These are phyloP conservation scores for Erebia ligea DNA, from an alignment of 2,888 invertebrate genomes.

Conservation along the genomic window DNA sequence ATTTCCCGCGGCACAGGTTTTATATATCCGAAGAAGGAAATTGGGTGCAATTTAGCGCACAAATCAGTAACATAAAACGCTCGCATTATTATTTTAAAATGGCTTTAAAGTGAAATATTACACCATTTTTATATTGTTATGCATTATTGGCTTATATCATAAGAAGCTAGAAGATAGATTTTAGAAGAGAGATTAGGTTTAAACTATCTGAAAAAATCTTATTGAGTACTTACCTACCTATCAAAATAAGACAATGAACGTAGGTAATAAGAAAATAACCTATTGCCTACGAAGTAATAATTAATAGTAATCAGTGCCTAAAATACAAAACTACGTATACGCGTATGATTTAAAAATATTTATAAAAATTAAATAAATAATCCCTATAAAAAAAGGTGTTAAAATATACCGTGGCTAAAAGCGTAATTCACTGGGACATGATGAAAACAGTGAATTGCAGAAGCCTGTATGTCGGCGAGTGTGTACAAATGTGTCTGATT, in stretches of 20 bases:
- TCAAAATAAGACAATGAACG: too few relatives aligned
- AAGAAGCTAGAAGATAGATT: background rate
- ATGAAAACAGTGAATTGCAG: conserved; percentile 45
- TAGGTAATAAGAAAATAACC: too few relatives aligned
- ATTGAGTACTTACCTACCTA: background rate
- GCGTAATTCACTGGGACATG: conserved; percentile 43
- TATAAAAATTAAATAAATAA: background rate
- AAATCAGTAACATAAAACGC: conserved; percentile 5
- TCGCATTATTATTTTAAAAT: conserved; percentile 6
- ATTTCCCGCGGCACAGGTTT: conserved; percentile 14
- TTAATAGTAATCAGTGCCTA: too few relatives aligned
- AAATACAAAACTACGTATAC: too few relatives aligned
- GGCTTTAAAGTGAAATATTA: background rate
- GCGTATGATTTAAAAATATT: background rate
- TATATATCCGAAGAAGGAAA: conserved; percentile 5
- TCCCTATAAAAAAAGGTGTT: conserved; percentile 3
- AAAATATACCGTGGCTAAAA: conserved; percentile 13
- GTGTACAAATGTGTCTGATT: conserved; percentile 45
- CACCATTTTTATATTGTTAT: background rate
- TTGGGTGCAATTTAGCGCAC: conserved; percentile 12
- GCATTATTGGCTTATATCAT: background rate
- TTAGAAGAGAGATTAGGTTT: background rate
- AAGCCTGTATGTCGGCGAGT: conserved; percentile 41
- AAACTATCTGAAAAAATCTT: background rate
- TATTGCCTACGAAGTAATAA: too few relatives aligned